Evolutionary conservation across 1,140 invertebrate genomes (phyloP).

Genomic region (Akabosia matsudoensis): DNA sequence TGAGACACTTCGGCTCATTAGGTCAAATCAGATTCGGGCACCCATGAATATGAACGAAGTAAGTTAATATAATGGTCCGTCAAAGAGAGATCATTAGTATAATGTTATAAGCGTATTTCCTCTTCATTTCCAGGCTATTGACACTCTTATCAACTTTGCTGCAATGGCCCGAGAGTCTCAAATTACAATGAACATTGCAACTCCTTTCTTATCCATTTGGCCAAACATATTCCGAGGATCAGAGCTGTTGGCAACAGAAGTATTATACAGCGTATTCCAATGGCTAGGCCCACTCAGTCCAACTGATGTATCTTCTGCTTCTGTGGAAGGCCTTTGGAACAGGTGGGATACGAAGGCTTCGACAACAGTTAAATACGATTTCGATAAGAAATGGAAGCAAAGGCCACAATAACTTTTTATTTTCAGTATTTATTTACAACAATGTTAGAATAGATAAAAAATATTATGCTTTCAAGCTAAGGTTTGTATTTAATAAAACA

Average conservation of each 20-base stretch:
- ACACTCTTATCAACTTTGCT: conserved; percentile 46
- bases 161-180: conserved; percentile 35
- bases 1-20: conserved; percentile 44
- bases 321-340: neutral
- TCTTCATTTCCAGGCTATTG: conserved; percentile 37
- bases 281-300: neutral
- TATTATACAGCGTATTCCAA: neutral
- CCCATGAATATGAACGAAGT: conserved; percentile 42
- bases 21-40: conserved; percentile 42
- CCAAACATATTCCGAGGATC: conserved; percentile 42
- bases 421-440: neutral
- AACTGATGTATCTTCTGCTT: neutral
- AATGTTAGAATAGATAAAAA: no score
- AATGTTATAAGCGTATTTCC: neutral
- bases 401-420: neutral
- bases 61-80: no score
- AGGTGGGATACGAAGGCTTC: conserved; percentile 2
- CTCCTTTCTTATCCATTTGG: conserved; percentile 31
- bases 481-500: no score
- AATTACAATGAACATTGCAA: conserved; percentile 36
- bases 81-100: no score
- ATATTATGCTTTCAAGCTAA: no score
- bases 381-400: neutral
- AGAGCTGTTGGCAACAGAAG: conserved; percentile 31
- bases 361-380: neutral